Conservation (phyloP, 2,113 vertebrate species). For the Xenus cinereus region DNA sequence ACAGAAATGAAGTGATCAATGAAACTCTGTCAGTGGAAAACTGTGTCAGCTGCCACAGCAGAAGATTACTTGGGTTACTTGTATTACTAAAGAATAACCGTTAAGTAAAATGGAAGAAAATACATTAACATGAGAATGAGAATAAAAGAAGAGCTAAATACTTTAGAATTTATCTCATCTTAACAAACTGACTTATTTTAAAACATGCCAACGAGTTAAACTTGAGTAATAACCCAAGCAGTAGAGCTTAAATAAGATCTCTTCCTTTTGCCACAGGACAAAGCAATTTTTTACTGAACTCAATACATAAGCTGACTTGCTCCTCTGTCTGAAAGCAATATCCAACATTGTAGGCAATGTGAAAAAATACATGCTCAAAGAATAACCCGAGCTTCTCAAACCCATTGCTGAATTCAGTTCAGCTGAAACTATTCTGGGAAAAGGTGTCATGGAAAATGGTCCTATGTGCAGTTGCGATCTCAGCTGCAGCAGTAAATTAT, state of each 20-base stretch:
- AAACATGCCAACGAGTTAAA: background rate
- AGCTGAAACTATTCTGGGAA: background rate
- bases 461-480: background rate
- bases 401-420: background rate
- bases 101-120: constrained; percentile 1
- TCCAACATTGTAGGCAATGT: background rate
- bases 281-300: background rate
- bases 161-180: background rate
- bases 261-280: background rate
- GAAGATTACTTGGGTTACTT: background rate
- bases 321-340: background rate
- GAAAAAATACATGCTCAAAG: background rate
- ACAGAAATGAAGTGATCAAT: constrained; percentile 8
- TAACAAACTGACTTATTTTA: background rate
- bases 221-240: background rate
- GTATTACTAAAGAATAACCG: background rate
- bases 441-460: background rate
- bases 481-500: background rate
- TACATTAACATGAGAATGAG: background rate
- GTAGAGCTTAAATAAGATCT: background rate
- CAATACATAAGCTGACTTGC: background rate
- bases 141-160: background rate
- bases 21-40: background rate
- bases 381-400: background rate
- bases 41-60: background rate